Conservation (phyloP, 2,797 vertebrate species). For the Tragopan temminckii region DNA sequence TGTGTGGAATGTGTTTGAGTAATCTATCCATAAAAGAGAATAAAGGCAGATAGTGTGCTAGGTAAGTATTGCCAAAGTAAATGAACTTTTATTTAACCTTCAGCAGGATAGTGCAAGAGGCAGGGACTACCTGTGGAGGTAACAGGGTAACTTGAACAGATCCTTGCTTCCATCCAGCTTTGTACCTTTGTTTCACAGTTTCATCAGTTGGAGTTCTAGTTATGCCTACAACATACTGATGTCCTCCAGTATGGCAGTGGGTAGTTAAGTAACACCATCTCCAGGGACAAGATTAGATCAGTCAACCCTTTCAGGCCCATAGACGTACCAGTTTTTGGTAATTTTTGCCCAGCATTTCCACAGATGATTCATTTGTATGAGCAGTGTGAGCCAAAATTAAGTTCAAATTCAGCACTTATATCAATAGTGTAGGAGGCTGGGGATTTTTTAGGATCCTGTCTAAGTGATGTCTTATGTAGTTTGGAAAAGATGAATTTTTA, state of each 20-base stretch:
- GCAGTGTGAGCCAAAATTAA: slow-evolving; percentile 61
- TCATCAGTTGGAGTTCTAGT: neutral
- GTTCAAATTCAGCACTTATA: slow-evolving; percentile 50
- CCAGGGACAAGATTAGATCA: neutral
- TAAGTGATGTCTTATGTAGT: slow-evolving; percentile 30
- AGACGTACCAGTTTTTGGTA: neutral
- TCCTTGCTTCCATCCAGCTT: neutral
- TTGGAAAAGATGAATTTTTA: slow-evolving; percentile 40
- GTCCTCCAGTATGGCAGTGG: neutral
- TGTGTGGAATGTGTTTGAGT: neutral
- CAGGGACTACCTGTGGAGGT: neutral
- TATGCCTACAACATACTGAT: neutral
- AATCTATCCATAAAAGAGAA: neutral
- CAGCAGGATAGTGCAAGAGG: neutral
- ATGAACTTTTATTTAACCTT: slow-evolving; percentile 2
- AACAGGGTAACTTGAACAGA: accelerated
- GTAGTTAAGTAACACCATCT: neutral
- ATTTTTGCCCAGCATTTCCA: slow-evolving; percentile 32
- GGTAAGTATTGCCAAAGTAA: neutral
- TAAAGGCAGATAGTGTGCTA: neutral
- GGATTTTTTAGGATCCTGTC: slow-evolving; percentile 61
- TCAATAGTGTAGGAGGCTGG: slow-evolving; percentile 58
- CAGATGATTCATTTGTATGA: slow-evolving; percentile 69
- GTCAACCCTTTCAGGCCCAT: neutral
- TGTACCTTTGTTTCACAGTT: neutral